Evolutionary conservation across 2,888 invertebrate genomes (phyloP), one percentile per base, ranked within the genome.

Genomic region (Trichopria drosophilae): DNA sequence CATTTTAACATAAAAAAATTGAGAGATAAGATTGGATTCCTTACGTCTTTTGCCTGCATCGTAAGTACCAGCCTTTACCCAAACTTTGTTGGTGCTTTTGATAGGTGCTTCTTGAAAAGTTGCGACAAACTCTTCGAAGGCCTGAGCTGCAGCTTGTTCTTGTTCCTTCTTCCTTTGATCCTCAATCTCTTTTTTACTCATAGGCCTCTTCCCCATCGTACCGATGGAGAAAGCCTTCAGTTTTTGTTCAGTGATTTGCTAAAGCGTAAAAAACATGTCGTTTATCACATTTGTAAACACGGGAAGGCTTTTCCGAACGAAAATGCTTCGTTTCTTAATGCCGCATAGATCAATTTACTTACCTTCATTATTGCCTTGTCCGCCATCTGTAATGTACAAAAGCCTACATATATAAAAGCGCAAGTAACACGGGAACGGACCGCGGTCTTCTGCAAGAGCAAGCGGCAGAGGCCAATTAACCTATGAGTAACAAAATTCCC

Each of bases 51-150:
- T 89, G 19, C 93, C 93, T 40, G 94, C 93, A 84, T 96, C 94
- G 67, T 97, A 97, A 1, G 95, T 93, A 44, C 95, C 97, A 49
- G 97, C 98, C 78, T 97, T 94, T 5, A 99, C 91, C 94, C 99
- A 99, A 32, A 96, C 88, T 79, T 96, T 97, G 37, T 80, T 81
- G 4, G 87, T 84, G 12, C 88, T 85, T 63, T 83, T 82, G 43
- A 84, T 83, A 0, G 90, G 87, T 0, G 85, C 84, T 63, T 94
- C 94, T 82, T 94, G 93, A 77, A 98, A 98, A 6, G 95, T 93
- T 62, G 93, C 94, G 32, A 97, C 93, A 81, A 97, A 98, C 75
- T 97, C 96, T 80, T 96, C 91, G 76, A 94, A 97, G 1, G 91
- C 95, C 87, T 91, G 88, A 60, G 92, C 93, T 1, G 92, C 92